These are phyloP conservation scores for Liasis olivaceus DNA, from an alignment of 2,797 vertebrate species.

Conservation along the genomic window DNA sequence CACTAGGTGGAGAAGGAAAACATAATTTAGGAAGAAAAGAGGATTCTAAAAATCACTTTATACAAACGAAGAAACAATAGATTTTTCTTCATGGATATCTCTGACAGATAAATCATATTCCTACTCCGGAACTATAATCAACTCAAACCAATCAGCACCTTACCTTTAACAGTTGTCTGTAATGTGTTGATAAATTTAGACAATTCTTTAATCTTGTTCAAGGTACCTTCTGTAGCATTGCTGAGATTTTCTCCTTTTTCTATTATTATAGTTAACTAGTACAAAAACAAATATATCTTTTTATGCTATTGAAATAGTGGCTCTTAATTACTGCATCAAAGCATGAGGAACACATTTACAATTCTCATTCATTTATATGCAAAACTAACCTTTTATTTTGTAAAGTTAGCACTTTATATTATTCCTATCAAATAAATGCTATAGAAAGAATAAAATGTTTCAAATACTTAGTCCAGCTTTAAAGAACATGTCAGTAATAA, in stretches of 20 bases:
- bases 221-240: conserved; percentile 65
- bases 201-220: conserved; percentile 74
- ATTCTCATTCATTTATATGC: neutral
- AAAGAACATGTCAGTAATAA: neutral
- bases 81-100: neutral
- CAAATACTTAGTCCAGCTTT: neutral
- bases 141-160: neutral
- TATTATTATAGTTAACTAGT: conserved; percentile 74
- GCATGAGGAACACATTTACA: neutral
- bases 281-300: conserved; percentile 52
- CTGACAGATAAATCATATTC: neutral
- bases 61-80: neutral
- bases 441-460: neutral
- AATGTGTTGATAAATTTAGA: conserved; percentile 72
- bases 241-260: conserved; percentile 62
- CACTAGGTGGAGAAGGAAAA: conserved; percentile 69
- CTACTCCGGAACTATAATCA: conserved; percentile 1
- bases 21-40: neutral
- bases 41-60: neutral
- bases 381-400: neutral
- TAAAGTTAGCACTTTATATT: neutral
- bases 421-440: neutral
- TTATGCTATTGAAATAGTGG: neutral
- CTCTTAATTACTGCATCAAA: neutral
- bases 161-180: conserved; percentile 79